phyloP scores from a whole-genome alignment of 2,797 vertebrate species.

The Silurus aristotelis region DNA sequence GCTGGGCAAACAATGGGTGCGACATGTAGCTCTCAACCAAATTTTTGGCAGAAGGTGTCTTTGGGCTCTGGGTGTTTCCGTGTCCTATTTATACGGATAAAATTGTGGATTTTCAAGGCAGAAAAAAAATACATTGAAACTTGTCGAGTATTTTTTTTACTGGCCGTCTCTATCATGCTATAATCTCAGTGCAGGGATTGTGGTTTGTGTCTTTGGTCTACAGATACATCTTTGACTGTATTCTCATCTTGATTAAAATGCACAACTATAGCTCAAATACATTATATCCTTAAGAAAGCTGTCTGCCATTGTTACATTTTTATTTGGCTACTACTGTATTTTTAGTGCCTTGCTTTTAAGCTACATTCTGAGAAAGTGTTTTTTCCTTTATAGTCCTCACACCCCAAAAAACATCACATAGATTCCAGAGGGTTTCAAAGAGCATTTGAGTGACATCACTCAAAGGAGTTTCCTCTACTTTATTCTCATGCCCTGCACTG shows the following conservation, averaged over 20 bases:
- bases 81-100: conserved; percentile 30
- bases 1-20: conserved; percentile 29
- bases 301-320: not conserved
- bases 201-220: conserved; percentile 20
- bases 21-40: conserved; percentile 26
- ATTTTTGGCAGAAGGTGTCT: conserved; percentile 27
- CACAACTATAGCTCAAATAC: not conserved
- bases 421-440: conserved; percentile 45
- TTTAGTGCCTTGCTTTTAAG: not conserved
- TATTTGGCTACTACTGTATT: not conserved
- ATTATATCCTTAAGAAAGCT: not conserved
- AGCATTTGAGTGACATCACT: conserved; percentile 38
- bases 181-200: conserved; percentile 27
- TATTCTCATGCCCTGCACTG: conserved; percentile 30
- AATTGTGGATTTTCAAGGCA: conserved; percentile 21
- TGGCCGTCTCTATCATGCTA: conserved; percentile 21
- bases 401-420: conserved; percentile 42
- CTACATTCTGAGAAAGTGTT: conserved; percentile 38
- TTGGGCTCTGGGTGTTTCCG: conserved; percentile 10
- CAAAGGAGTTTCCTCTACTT: conserved; percentile 40
- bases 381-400: conserved; percentile 38
- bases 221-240: conserved; percentile 29
- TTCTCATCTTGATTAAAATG: not conserved
- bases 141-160: conserved; percentile 9
- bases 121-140: conserved; percentile 30